These are phyloP conservation scores for Pseudobourletiella spinata DNA, from an alignment of 1,140 invertebrate species.

Conservation along the genomic window DNA sequence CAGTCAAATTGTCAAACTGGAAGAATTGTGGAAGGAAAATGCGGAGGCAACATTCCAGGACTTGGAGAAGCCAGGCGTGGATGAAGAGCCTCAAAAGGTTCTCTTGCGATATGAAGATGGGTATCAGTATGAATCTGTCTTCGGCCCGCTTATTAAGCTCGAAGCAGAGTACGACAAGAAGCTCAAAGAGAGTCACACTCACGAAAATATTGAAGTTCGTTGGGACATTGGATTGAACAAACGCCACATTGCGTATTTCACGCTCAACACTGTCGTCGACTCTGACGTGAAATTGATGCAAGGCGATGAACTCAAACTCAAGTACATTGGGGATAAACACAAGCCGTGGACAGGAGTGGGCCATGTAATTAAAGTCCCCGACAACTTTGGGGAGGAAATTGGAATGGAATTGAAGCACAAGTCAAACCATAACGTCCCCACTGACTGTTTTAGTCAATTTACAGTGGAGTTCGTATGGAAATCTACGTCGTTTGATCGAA, in stretches of 20 bases:
- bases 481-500: constrained; percentile 96
- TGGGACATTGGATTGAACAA: constrained; percentile 99
- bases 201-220: constrained; percentile 95
- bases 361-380: constrained; percentile 95
- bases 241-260: constrained; percentile 95
- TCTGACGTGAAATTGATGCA: constrained; percentile 98
- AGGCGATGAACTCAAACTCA: constrained; percentile 89
- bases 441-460: constrained; percentile 89
- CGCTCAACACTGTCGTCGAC: constrained; percentile 58
- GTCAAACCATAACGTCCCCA: constrained; percentile 69
- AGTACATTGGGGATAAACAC: constrained; percentile 87
- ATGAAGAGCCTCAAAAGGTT: constrained; percentile 95
- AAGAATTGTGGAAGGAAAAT: constrained; percentile 98
- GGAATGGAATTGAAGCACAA: constrained; percentile 86
- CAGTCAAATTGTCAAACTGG: constrained; percentile 93
- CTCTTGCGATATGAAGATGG: constrained; percentile 92
- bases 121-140: constrained; percentile 97
- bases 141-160: constrained; percentile 90
- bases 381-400: constrained; percentile 97
- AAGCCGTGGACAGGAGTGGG: constrained; percentile 92
- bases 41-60: constrained; percentile 96
- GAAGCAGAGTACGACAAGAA: constrained; percentile 99
- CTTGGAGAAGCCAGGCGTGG: constrained; percentile 92
- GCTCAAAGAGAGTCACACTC: constrained; percentile 95
- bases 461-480: constrained; percentile 99